Percentiles rank a stretch among this genome's conserved stretches.
phyloP scores from a whole-genome alignment of 1,140 invertebrate species.

The Drosophila leontia region DNA sequence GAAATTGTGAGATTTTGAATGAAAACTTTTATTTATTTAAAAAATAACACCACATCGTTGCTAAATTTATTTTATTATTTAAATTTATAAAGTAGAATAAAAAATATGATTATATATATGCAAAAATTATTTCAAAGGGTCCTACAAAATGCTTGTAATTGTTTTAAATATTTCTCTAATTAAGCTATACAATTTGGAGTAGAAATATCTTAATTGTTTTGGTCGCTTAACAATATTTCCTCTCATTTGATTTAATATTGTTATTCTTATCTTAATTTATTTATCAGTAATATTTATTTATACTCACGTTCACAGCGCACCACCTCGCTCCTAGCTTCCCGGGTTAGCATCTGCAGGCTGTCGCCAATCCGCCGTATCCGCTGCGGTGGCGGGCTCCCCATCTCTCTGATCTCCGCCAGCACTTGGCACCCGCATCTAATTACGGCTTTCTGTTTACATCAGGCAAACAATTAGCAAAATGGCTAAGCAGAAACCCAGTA shows the following conservation, averaged over 20 bases:
- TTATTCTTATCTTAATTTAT: conserved; percentile 8
- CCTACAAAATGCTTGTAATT: no score
- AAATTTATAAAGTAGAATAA: no score
- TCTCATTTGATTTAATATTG: background rate
- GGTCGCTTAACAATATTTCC: background rate
- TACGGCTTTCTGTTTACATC: conserved; percentile 51
- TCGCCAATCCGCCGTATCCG: conserved; percentile 68
- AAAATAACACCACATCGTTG: no score
- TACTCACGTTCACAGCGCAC: conserved; percentile 75
- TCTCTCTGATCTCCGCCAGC: conserved; percentile 36
- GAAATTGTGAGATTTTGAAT: no score
- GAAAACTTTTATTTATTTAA: no score
- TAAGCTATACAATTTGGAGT: fast-evolving
- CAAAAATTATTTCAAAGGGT: no score
- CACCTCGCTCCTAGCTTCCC: conserved; percentile 62
- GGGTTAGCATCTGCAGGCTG: conserved; percentile 73
- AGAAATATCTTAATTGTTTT: no score
- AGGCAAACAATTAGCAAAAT: conserved; percentile 80
- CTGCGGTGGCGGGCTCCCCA: conserved; percentile 50
- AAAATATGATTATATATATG: no score
- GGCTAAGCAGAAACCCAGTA: conserved; percentile 75
- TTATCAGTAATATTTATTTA: background rate
- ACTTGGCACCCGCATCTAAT: conserved; percentile 44
- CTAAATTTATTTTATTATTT: no score
- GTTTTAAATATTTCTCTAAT: background rate